Base-by-base conservation (phyloP, 1,140 invertebrate species). In the Zaprionus kolodkinae region DNA sequence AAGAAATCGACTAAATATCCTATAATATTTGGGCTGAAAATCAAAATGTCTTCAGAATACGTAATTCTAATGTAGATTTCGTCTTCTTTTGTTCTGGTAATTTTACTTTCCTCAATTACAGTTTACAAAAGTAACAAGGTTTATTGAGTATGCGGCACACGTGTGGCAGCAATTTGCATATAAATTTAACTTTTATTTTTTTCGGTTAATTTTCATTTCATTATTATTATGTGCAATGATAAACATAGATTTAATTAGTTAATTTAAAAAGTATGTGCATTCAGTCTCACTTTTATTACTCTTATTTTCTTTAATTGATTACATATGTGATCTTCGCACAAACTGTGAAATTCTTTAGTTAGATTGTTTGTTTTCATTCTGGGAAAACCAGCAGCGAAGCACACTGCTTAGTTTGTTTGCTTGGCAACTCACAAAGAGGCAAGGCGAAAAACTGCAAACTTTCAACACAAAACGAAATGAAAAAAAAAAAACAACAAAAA, bases 401-500 rank as follows among this genome's bases (percentile, higher is more conserved):
- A 11, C 17, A 48, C 1, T 11, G 7, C 10, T 2, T 3, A 50
- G 10, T 25, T 10, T 25, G 10, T 25, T 50, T 21, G 45, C 45
- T 50, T 21, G 17, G 11, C 17, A 50, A 50, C 3, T 12, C 4
- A 17, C 17, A 12, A 10, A 21, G 45, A 50, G 17, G 17, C 45
- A 25, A 21, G 2, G 0, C 7, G 3, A 50, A 50, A 50, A 50
- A 25, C 17, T 25, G 21, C 12, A 40, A 59, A 25, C 21, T 27
- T 54, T 38, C 3, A 60, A 60, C 13, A 43, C 27, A 15, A n/a
- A 17, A 52, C 30, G 33, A 21, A 50, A 80, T n/a, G 38, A 7
- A 25, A 50, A 21, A 21, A 21, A 21, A 21, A 21, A 21, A 81
- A 86, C 79, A 64, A 75, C 79, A 76, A 86, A 79, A 86, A 87